Base-by-base conservation (phyloP, 2,888 invertebrate genomes). In the Tipula unca region DNA sequence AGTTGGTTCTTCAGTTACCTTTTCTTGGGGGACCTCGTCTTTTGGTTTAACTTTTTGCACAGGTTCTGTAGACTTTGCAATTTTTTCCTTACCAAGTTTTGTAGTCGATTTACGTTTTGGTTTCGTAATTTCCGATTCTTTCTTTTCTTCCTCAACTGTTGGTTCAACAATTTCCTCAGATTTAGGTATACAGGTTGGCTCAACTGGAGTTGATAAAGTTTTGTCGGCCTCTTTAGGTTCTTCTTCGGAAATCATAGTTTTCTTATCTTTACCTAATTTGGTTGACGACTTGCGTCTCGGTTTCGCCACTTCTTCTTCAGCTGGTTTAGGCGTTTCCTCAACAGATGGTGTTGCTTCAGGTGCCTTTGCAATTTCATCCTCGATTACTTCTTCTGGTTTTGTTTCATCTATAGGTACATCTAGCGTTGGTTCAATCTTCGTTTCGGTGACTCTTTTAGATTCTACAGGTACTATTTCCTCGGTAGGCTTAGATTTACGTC, bases 131-230 rank as follows among this genome's bases (percentile, higher is more conserved):
- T 86, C 86, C 29, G 85, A 86, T 85, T 88, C 32, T 32, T 32
- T 87, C 29, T 87, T 86, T 13, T 87, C 87, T 87, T 86, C 35
- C 86, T 86, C 86, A 87, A 87, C 85, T 85, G 86, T 87, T 42
- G 85, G 87, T 86, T 88, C 88, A 85, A 84, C 69, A 1, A 69
- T 13, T 25, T 20, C 20, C 10, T 69, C 20, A 17, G 69, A 87
- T 86, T 87, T 87, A 10, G 32, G 4, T 8, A 10, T 3, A 32
- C 2, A 3, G 2, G 32, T 2, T 32, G 5, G 1, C 39, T 13
- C 39, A 39, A 10, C 39, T 39, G 39, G 6, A 10, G 13, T 1
- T 39, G 13, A 1, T 39, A 13, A 8, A 86, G 87, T 87, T 87
- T 87, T 87, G 32, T 86, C 86, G 86, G 86, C 87, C 85, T 87